Base-by-base conservation (phyloP, 2,797 vertebrate species). In the Myotis daubentonii region DNA sequence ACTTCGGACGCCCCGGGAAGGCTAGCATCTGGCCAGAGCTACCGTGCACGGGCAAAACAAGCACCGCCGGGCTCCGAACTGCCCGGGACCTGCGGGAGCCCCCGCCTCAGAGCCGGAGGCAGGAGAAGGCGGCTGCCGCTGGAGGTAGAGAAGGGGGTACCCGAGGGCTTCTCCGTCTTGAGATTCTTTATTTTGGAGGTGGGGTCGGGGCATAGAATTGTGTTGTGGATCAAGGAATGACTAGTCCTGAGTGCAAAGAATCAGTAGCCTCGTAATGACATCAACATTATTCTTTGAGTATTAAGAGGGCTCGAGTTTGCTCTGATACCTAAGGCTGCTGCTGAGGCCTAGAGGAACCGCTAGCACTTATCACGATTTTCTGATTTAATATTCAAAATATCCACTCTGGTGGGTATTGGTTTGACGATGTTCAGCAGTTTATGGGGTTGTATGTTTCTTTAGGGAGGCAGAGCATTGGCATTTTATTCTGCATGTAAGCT, bases 301-400 rank as follows among this genome's bases (percentile, higher is more conserved):
- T 92, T 53, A 30, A 78, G 93, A 92, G 87, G 92, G 78, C 89
- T 96, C 68, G 80, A 94, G 87, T 95, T 95, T 87, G 91, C 95
- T 93, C 80, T 87, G 89, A 28, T 13, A 90, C 87, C 96, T n/a
- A 75, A 88, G 96, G 97, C 96, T 95, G 96, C 93, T 70, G 82
- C 87, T 49, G 97, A 97, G 97, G 97, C 97, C 97, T 97, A 97
- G 96, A 96, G 89, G 87, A 95, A 74, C 92, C 74, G 81, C 95
- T 60, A 79, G 78, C 76, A 82, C 92, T 93, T 83, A 84, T 0
- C 53, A 28, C 87, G 91, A 87, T 96, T 97, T 93, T 95, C 89
- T 89, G 95, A 95, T 78, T 85, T 25, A 70, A 91, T 96, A 91
- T 76, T 89, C 87, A 71, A 84, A 88, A 87, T 89, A 94, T 5